Evolutionary conservation across 2,888 invertebrate species (phyloP).

Genomic region (Lycia hirtaria): DNA sequence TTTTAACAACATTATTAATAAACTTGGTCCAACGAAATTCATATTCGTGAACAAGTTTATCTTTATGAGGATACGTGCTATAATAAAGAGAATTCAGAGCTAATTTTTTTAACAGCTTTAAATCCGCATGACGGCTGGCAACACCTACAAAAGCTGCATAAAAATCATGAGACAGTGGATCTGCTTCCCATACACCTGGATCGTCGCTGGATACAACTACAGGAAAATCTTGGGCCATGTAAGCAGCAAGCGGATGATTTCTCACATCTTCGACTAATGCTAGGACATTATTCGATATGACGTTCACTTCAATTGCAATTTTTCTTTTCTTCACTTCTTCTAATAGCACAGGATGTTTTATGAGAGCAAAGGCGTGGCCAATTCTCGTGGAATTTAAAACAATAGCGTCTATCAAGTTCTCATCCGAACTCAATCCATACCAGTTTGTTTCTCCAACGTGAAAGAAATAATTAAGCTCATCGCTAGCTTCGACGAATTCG

Average conservation of each 20-base stretch:
- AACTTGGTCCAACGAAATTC: conserved; percentile 74
- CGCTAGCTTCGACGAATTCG: conserved; percentile 75
- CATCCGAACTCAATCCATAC: conserved; percentile 88
- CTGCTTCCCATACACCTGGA: conserved; percentile 91
- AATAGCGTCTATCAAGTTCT: conserved; percentile 91
- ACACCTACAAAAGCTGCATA: conserved; percentile 91
- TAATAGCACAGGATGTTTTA: conserved; percentile 89
- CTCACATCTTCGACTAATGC: conserved; percentile 89
- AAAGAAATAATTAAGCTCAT: conserved; percentile 88
- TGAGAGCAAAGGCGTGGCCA: conserved; percentile 91
- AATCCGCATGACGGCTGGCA: conserved; percentile 88
- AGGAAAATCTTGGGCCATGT: conserved; percentile 88
- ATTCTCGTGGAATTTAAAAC: conserved; percentile 89
- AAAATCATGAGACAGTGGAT: conserved; percentile 89
- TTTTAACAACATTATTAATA: conserved; percentile 59
- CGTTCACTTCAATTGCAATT: conserved; percentile 91
- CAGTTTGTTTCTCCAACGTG: conserved; percentile 94
- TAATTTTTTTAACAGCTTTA: conserved; percentile 89
- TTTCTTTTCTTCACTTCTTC: conserved; percentile 83
- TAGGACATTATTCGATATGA: conserved; percentile 92
- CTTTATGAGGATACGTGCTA: conserved; percentile 84
- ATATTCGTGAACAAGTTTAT: conserved; percentile 67
- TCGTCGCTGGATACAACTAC: conserved; percentile 92
- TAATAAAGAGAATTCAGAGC: conserved; percentile 90
- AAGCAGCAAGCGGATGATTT: conserved; percentile 89